Evolutionary conservation across 2,113 vertebrate species (phyloP).

Genomic region (Trachemys scripta): DNA sequence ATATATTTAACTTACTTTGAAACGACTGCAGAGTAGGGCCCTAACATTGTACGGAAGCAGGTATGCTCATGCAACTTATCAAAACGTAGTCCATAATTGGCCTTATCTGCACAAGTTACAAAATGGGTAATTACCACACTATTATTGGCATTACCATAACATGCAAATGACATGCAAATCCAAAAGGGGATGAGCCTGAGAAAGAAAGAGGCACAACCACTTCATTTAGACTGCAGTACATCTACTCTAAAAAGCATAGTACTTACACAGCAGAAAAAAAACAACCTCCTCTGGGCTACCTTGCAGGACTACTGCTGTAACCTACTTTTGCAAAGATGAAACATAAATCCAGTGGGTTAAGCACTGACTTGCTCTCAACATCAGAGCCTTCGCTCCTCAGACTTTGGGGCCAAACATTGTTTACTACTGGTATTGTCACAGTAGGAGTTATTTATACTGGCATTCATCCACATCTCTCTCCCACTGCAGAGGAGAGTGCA

Average conservation of each 20-base stretch:
- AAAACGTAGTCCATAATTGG: neutral
- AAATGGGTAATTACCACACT: neutral
- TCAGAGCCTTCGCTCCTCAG: neutral
- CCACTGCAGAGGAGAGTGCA: rapidly evolving
- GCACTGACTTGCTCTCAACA: neutral
- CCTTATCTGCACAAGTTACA: neutral
- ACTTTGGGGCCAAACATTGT: neutral
- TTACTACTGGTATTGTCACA: neutral
- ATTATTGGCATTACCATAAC: neutral
- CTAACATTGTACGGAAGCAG: neutral
- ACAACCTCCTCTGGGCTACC: neutral
- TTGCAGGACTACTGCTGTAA: neutral
- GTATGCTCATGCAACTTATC: neutral
- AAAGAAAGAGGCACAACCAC: neutral
- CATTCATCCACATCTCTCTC: neutral
- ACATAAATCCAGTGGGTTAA: neutral
- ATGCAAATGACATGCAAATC: neutral
- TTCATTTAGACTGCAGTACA: neutral
- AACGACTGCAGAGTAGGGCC: neutral
- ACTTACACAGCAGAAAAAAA: neutral
- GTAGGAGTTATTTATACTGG: neutral
- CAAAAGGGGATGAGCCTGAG: neutral
- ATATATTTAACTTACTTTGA: neutral
- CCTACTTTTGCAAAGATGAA: neutral
- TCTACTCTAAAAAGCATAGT: neutral